Evolutionary conservation across 2,888 invertebrate genomes (phyloP), one percentile per base, ranked within the genome.

Genomic region (Germaria angustata): DNA sequence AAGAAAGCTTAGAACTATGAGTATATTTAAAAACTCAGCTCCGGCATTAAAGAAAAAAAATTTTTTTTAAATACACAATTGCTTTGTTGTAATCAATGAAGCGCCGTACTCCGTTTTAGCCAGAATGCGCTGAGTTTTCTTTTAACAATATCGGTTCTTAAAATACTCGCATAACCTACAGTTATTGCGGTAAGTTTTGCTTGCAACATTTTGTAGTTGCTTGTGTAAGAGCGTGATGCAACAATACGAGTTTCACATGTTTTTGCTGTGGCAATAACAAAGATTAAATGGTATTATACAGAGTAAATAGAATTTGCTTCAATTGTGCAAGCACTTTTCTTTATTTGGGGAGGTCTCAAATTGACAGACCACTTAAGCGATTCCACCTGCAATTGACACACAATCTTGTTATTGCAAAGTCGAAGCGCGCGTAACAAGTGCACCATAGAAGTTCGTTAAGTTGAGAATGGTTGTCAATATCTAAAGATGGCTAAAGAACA

Each of bases 321-420:
- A 41, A 63, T 69, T 76, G 39, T 63, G 39, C 55, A 51, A 57
- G 53, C 22, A 57, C 36, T 73, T 69, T 41, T 63, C 46, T 49
- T 63, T 75, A 65, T 71, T 63, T 75, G 80, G 84, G 85, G 85
- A 84, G 85, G 85, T 85, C 85, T 84, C 68, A 81, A 84, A 84
- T 81, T 82, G 85, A 85, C 85, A 85, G 85, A 75, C 84, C 84
- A 85, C 84, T 85, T 85, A 85, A 84, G 82, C 85, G 82, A 84
- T 84, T 85, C 85, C 85, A 85, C 85, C 85, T 85, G 85, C 84
- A 85, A 85, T 85, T 85, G 85, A 85, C 85, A 85, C 84, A 85
- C 79, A 85, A 81, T 85, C 84, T 79, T 82, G 81, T 76, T 79
- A 79, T 80, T 77, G 63, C 68, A 39, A 39, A 51, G 39, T 51